Percentiles rank a stretch among this genome's conserved stretches.
Conservation (phyloP, 2,797 vertebrate species). For the Steatocranus sp. region DNA sequence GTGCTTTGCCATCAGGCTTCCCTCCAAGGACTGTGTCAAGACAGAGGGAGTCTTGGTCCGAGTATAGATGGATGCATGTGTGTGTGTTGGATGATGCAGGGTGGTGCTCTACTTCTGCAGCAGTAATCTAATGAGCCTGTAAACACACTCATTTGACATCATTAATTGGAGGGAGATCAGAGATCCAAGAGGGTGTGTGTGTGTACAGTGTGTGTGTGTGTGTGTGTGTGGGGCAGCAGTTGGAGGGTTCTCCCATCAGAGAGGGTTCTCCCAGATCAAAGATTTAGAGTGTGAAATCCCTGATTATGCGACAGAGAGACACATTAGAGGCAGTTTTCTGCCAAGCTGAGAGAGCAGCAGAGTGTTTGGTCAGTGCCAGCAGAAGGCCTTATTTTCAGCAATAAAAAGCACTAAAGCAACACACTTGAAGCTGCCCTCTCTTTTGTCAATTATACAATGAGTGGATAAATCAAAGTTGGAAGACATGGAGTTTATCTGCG, state of each 20-base stretch:
- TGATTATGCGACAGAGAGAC: slow-evolving; percentile 81
- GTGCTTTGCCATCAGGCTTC: slow-evolving; percentile 69
- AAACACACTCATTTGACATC: slow-evolving; percentile 86
- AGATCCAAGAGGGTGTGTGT: slow-evolving; percentile 61
- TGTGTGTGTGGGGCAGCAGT: slow-evolving; percentile 39
- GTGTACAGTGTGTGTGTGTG: not conserved
- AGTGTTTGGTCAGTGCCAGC: slow-evolving; percentile 68
- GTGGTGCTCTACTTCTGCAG: slow-evolving; percentile 73
- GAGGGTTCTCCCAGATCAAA: slow-evolving; percentile 81
- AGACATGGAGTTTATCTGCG: slow-evolving; percentile 6
- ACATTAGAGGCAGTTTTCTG: slow-evolving; percentile 76
- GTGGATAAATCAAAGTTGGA: slow-evolving; percentile 42
- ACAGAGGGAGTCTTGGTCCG: slow-evolving; percentile 58
- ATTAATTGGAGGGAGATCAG: slow-evolving; percentile 83
- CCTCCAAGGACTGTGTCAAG: slow-evolving; percentile 67
- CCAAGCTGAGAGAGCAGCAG: slow-evolving; percentile 66
- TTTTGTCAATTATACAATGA: slow-evolving; percentile 57
- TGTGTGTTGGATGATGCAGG: slow-evolving; percentile 47
- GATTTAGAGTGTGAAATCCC: slow-evolving; percentile 80
- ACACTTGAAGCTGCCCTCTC: slow-evolving; percentile 40
- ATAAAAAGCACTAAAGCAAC: slow-evolving; percentile 31
- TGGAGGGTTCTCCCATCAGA: slow-evolving; percentile 77
- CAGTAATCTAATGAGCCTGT: slow-evolving; percentile 83
- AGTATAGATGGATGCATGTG: not conserved
- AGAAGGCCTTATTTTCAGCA: slow-evolving; percentile 57